Evolutionary conservation across 2,888 invertebrate species (phyloP).

Genomic region (Ecliptopera silaceata): DNA sequence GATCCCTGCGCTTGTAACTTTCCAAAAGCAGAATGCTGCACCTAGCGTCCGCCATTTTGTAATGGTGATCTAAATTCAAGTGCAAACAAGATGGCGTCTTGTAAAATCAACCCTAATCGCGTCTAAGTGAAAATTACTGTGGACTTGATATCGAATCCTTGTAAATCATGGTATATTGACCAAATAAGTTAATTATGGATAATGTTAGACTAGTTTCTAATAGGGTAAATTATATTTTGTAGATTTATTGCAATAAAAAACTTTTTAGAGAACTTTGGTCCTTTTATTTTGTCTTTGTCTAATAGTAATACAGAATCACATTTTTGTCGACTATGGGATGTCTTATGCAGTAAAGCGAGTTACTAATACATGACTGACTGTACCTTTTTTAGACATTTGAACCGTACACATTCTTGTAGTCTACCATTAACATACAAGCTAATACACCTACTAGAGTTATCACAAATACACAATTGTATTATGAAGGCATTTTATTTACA

Average conservation of each 20-base stretch:
- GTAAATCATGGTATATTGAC: slow-evolving; percentile 17
- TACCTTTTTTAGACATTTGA: too few species aligned
- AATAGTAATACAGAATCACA: background rate
- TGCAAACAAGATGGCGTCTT: slow-evolving; percentile 38
- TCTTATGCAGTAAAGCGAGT: too few species aligned
- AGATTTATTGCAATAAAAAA: slow-evolving; percentile 30
- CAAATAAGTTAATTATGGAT: slow-evolving; percentile 25
- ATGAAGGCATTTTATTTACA: too few species aligned
- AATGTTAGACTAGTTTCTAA: slow-evolving; percentile 24
- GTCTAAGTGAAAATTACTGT: slow-evolving; percentile 19
- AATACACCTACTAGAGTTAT: background rate
- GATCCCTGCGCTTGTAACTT: slow-evolving; percentile 73
- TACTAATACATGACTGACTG: too few species aligned
- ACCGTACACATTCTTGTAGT: background rate
- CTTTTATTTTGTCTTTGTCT: slow-evolving; percentile 25
- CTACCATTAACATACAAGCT: background rate
- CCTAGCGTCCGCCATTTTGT: slow-evolving; percentile 49
- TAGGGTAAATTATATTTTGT: slow-evolving; percentile 31
- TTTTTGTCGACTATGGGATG: too few species aligned
- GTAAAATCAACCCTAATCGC: slow-evolving; percentile 21
- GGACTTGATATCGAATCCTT: background rate
- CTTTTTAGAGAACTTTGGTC: slow-evolving; percentile 31
- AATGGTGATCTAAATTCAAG: slow-evolving; percentile 54
- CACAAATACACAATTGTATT: too few species aligned
- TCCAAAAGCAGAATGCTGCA: slow-evolving; percentile 69